phyloP scores from a whole-genome alignment of 2,888 invertebrate species.

The Argynnis bischoffii region DNA sequence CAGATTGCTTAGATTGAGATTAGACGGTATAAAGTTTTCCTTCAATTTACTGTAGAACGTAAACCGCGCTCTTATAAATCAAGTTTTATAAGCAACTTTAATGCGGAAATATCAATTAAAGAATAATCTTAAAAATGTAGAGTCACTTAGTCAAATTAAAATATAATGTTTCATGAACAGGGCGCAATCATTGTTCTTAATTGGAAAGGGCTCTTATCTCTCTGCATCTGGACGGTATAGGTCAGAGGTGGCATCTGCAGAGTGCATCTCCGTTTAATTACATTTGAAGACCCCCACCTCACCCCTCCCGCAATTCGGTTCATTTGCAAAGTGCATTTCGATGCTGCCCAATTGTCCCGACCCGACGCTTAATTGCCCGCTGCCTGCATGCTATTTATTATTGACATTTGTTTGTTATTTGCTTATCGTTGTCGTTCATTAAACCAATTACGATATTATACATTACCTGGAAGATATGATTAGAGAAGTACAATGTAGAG shows the following conservation, averaged over 20 bases:
- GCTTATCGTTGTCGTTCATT: constrained; percentile 56
- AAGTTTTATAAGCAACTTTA: neutral
- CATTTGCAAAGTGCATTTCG: constrained; percentile 82
- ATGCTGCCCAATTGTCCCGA: constrained; percentile 74
- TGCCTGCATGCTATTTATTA: constrained; percentile 69
- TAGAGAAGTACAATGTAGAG: neutral
- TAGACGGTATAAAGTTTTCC: no score
- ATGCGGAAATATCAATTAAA: no score
- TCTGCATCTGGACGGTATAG: constrained; percentile 37
- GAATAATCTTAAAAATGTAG: neutral
- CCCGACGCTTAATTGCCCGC: constrained; percentile 73
- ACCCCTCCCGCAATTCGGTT: constrained; percentile 60
- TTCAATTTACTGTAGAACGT: neutral
- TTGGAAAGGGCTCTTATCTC: constrained; percentile 34
- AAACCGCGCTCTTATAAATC: neutral
- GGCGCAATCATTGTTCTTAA: constrained; percentile 33
- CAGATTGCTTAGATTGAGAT: no score
- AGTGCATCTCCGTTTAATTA: constrained; percentile 71
- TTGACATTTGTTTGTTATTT: constrained; percentile 69
- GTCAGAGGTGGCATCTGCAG: constrained; percentile 54
- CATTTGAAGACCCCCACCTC: constrained; percentile 56
- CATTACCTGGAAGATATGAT: neutral
- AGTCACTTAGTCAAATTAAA: neutral
- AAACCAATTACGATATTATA: constrained; percentile 31
- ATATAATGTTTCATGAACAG: constrained; percentile 23